Percentiles rank a stretch among this genome's conserved stretches.
phyloP scores from a whole-genome alignment of 2,888 invertebrate genomes.

The Oeneis ivallda region DNA sequence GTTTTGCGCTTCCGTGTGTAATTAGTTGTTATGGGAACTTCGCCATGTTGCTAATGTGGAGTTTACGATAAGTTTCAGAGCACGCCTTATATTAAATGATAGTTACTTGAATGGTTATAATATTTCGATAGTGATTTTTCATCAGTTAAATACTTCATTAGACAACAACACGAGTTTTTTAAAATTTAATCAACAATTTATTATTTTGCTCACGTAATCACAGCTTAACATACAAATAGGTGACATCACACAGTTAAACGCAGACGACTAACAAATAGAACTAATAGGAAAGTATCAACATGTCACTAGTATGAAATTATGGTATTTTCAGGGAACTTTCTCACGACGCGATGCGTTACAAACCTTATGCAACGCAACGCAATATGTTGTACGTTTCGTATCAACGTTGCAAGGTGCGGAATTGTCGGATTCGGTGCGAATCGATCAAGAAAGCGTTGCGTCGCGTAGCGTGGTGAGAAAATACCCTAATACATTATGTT shows the following conservation, averaged over 20 bases:
- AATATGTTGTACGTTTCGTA: conserved; percentile 47
- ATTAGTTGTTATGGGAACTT: no score
- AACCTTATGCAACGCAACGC: conserved; percentile 48
- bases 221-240: conserved; percentile 39
- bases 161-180: not conserved
- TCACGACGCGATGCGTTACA: conserved; percentile 49
- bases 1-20: no score
- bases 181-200: conserved; percentile 6
- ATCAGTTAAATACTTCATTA: conserved; percentile 15
- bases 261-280: conserved; percentile 18
- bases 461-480: conserved; percentile 49
- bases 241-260: conserved; percentile 16
- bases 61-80: no score
- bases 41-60: no score
- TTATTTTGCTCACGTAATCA: conserved; percentile 36
- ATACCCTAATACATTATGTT: conserved; percentile 44
- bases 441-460: conserved; percentile 43
- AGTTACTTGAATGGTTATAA: no score
- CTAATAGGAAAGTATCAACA: not conserved
- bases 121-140: conserved; percentile 19
- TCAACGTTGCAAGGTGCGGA: conserved; percentile 45
- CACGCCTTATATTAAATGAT: no score
- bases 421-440: conserved; percentile 41
- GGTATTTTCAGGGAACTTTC: conserved; percentile 48
- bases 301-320: conserved; percentile 38